Evolutionary conservation across 2,888 invertebrate species (phyloP).

Genomic region (Hartigia nigra): DNA sequence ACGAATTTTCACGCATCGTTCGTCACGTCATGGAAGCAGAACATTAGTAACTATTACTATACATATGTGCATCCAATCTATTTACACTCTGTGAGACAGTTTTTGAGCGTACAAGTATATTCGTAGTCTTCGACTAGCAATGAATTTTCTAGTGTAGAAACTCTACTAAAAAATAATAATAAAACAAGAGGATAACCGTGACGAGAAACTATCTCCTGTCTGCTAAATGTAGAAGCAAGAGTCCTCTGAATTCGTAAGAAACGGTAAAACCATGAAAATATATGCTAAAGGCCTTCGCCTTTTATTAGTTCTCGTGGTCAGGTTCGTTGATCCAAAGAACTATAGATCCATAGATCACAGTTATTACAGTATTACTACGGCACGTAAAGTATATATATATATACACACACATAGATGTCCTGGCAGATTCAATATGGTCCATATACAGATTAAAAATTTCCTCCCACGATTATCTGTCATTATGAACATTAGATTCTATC

Average conservation of each 20-base stretch:
- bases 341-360: neutral
- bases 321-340: neutral
- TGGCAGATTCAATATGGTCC: neutral
- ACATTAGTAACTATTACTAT: neutral
- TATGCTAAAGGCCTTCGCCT: neutral
- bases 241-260: neutral
- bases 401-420: too few species aligned
- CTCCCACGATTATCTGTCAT: neutral
- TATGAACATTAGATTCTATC: neutral
- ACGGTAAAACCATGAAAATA: neutral
- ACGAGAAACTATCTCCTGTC: neutral
- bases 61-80: neutral
- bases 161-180: neutral
- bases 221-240: neutral
- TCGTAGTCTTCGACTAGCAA: neutral
- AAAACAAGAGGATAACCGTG: neutral
- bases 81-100: neutral
- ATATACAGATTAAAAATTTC: neutral
- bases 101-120: too few species aligned
- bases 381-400: neutral
- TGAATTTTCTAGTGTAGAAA: neutral
- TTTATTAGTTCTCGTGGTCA: neutral
- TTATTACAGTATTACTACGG: neutral
- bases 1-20: neutral
- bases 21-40: neutral